These are phyloP conservation scores for Terebella lapidaria DNA, from an alignment of 2,888 invertebrate species.

Conservation along the genomic window DNA sequence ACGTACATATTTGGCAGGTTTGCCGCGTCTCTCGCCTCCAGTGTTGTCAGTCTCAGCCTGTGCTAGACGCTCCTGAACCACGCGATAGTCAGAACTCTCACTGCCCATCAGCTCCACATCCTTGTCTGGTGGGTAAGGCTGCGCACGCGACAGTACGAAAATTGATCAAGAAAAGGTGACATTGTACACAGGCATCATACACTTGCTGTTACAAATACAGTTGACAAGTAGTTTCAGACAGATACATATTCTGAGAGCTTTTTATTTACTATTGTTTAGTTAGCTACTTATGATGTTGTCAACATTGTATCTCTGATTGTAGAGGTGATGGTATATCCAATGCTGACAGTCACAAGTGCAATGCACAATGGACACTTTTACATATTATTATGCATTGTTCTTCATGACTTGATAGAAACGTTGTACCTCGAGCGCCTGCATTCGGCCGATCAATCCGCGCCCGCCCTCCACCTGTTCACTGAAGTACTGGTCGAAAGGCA, in stretches of 20 bases:
- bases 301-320: no score
- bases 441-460: conserved; percentile 65
- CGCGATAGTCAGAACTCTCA: conserved; percentile 62
- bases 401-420: no score
- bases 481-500: conserved; percentile 74
- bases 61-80: conserved; percentile 24
- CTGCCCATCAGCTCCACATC: conserved; percentile 57
- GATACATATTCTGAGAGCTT: no score
- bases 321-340: no score
- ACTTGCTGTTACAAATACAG: no score
- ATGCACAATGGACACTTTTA: no score
- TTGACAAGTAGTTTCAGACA: no score
- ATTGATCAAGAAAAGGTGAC: not conserved
- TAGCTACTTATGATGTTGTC: no score
- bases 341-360: no score
- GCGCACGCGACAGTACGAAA: conserved; percentile 4
- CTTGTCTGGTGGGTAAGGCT: conserved; percentile 67
- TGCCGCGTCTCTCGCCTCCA: not conserved
- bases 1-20: conserved; percentile 3
- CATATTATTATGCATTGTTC: no score
- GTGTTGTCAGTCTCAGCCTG: conserved; percentile 16
- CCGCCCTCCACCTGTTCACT: conserved; percentile 62
- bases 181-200: no score
- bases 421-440: conserved; percentile 61
- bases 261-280: no score